Base-by-base conservation (phyloP, 2,113 vertebrate species). In the Lota lota region DNA sequence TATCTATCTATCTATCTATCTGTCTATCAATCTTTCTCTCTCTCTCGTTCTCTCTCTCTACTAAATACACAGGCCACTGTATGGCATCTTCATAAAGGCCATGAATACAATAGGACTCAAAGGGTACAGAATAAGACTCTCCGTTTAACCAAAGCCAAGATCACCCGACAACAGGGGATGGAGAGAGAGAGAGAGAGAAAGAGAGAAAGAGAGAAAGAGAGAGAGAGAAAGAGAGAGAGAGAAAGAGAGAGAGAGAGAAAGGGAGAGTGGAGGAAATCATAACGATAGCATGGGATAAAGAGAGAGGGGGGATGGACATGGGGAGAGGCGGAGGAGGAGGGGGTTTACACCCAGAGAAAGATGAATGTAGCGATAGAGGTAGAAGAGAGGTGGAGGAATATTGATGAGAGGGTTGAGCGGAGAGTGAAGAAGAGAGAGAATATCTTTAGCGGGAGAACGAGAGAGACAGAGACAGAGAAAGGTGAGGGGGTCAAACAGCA, bases 401-500 rank as follows among this genome's bases (percentile, higher is more conserved):
- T 89, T 89, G 88, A 91, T 89, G 82, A 83, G 69, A 77, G 77
- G 73, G 67, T 74, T 63, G 69, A 24, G 47, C 53, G 12, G 15
- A 16, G 53, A 66, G 12, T 56, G 63, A 51, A 64, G 33, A 54
- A 10, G 61, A 63, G 47, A 65, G 74, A 76, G 65, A 61, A 68
- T 22, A 20, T 61, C 56, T 40, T 28, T 18, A 69, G 76, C 73
- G 69, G 65, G 5, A 62, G 65, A 72, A 69, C 28, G 66, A 62
- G 40, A 18, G 20, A 68, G 76, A 53, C 60, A 77, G 65, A 67
- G 62, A 40, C 61, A 70, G 68, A 62, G 69, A 70, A 84, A 73
- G 89, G 89, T 88, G 79, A 90, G 70, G 66, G 72, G 88, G 90
- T 89, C 88, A 90, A 89, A 90, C 77, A 82, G 80, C 81, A 84